phyloP scores from a whole-genome alignment of 2,888 invertebrate species.

The Molanna angustata region DNA sequence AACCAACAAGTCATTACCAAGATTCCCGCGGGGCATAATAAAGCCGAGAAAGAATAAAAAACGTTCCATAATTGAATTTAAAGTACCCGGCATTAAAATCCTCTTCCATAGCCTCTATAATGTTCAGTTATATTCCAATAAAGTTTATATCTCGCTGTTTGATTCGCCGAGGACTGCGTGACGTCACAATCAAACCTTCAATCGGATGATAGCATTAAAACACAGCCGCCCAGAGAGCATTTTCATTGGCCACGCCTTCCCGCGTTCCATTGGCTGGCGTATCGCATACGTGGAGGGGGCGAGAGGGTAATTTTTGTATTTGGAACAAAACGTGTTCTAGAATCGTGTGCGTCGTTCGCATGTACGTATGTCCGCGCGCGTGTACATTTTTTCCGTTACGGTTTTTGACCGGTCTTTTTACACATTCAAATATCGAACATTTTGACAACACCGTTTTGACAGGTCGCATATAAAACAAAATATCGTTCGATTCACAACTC shows the following conservation, averaged over 20 bases:
- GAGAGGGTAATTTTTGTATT: constrained; percentile 40
- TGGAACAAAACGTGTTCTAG: constrained; percentile 24
- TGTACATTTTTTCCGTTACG: not conserved
- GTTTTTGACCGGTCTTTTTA: not conserved
- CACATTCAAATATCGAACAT: not conserved
- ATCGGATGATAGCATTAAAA: constrained; percentile 24
- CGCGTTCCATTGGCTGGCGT: constrained; percentile 39
- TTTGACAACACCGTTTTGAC: not conserved
- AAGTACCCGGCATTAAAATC: constrained; percentile 26
- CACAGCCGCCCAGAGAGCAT: constrained; percentile 22
- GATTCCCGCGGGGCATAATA: not conserved
- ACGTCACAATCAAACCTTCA: constrained; percentile 40
- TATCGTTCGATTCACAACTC: too few species aligned
- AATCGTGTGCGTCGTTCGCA: constrained; percentile 21
- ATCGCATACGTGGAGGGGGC: constrained; percentile 40
- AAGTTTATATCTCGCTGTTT: constrained; percentile 52
- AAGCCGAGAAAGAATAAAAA: not conserved
- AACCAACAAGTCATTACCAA: too few species aligned
- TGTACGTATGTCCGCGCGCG: too few species aligned
- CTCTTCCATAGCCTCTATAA: constrained; percentile 33
- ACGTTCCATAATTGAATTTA: not conserved
- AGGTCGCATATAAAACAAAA: too few species aligned
- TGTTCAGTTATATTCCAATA: constrained; percentile 39
- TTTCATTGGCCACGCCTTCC: constrained; percentile 42
- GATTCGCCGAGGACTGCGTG: constrained; percentile 48